phyloP scores from a whole-genome alignment of 2,888 invertebrate species.

The Parnassius smintheus region DNA sequence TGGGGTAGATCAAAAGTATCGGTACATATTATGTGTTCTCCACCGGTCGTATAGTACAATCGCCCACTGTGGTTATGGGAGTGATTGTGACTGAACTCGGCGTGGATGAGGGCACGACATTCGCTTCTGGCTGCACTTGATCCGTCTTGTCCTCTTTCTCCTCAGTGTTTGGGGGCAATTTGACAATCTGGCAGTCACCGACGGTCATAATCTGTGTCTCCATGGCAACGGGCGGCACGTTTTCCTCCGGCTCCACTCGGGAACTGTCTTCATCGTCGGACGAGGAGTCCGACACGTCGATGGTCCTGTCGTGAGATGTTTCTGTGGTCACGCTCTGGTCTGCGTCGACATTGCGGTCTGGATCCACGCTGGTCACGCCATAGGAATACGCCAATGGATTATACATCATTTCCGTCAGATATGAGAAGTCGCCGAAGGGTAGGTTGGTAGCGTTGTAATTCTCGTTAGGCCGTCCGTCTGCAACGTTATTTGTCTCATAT shows the following conservation, averaged over 20 bases:
- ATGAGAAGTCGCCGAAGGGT: conserved; percentile 79
- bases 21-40: conserved; percentile 62
- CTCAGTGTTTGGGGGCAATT: conserved; percentile 60
- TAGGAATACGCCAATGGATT: conserved; percentile 68
- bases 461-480: conserved; percentile 76
- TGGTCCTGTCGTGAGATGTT: conserved; percentile 61
- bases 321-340: conserved; percentile 50
- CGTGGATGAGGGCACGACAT: conserved; percentile 47
- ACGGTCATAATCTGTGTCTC: conserved; percentile 77
- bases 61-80: conserved; percentile 72
- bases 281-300: conserved; percentile 69
- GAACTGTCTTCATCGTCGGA: conserved; percentile 64
- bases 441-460: conserved; percentile 79
- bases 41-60: conserved; percentile 74
- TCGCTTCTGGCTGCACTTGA: conserved; percentile 40
- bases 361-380: conserved; percentile 60
- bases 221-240: conserved; percentile 55
- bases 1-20: conserved; percentile 49
- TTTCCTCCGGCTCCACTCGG: conserved; percentile 59
- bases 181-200: conserved; percentile 76
- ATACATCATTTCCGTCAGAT: conserved; percentile 77
- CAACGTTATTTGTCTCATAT: conserved; percentile 20
- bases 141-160: conserved; percentile 57
- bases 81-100: conserved; percentile 71
- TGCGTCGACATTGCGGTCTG: conserved; percentile 57